Base-by-base conservation (phyloP, 2,797 vertebrate genomes). In the Ctenochaetus hawaiiensis region DNA sequence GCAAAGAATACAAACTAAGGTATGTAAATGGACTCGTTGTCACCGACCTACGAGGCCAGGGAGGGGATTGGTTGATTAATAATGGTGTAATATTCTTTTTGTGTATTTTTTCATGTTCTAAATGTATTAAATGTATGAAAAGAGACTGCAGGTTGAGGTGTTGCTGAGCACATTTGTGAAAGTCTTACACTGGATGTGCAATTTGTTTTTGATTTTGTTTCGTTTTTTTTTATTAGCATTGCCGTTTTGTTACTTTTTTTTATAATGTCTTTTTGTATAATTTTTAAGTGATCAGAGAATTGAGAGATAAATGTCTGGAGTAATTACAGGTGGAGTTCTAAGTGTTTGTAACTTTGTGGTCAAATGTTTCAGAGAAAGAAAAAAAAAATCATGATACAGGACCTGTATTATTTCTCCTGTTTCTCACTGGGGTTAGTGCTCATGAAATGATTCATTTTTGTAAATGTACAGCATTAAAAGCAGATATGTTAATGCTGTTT, bases 111-210 rank as follows among this genome's bases (percentile, higher is more conserved):
- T 82, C 87, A 93, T 94, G 92, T 92, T 92, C 54, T 94, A 93
- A 94, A 93, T 95, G 94, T 96, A 94, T 92, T 95, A 93, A 94
- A 93, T 95, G 92, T 95, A 78, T 91, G 86, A 92, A 93, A 90
- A 93, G 83, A 92, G 89, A 88, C 83, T 92, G 87, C 85, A 87
- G 89, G 91, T 92, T 91, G 90, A 91, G 89, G 89, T 88, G 88
- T 93, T 90, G 83, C 88, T 82, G 89, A 88, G 93, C 90, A 93
- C 93, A 92, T 94, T 90, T 92, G 92, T 95, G 92, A 95, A 95
- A 95, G 95, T 96, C 93, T 87, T 92, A 96, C 95, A 96, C 95
- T 96, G 95, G 95, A 95, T 96, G 91, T 94, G 93, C 77, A 81
- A 84, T 88, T 84, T 80, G 51, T 77, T 78, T 60, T n/a, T 41